phyloP scores from a whole-genome alignment of 1,140 invertebrate genomes.

The Nilaparvata lugens region DNA sequence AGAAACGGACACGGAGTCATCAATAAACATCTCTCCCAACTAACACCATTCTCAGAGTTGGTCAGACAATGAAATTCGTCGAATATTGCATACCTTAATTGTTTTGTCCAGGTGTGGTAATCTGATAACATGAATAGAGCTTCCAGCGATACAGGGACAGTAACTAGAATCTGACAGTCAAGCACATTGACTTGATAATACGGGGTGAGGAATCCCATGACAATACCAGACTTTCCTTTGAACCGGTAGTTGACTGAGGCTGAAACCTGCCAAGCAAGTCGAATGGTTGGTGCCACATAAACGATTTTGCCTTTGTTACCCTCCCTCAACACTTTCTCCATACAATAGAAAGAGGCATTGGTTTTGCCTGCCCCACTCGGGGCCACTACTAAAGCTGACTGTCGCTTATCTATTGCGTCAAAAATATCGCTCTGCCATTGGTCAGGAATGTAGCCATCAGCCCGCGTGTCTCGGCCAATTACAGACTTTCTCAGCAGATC shows the following conservation, averaged over 20 bases:
- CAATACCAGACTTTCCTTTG: slow-evolving; percentile 15
- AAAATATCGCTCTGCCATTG: slow-evolving; percentile 23
- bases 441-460: slow-evolving; percentile 22
- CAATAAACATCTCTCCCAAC: slow-evolving; percentile 22
- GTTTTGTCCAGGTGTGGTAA: slow-evolving; percentile 17
- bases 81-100: slow-evolving; percentile 23
- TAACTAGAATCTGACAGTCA: slow-evolving; percentile 22
- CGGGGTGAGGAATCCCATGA: slow-evolving; percentile 23
- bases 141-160: slow-evolving; percentile 25
- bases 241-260: slow-evolving; percentile 24
- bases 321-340: slow-evolving; percentile 23
- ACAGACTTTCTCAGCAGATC: slow-evolving; percentile 13
- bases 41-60: slow-evolving; percentile 15
- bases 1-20: slow-evolving; percentile 23
- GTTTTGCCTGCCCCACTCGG: slow-evolving; percentile 27
- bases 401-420: slow-evolving; percentile 19
- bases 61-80: slow-evolving; percentile 27
- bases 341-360: slow-evolving; percentile 26
- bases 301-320: slow-evolving; percentile 22
- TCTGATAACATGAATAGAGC: slow-evolving; percentile 21
- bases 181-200: slow-evolving; percentile 20
- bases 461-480: slow-evolving; percentile 14
- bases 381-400: slow-evolving; percentile 25
- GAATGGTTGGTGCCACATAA: slow-evolving; percentile 26
- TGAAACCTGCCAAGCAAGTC: slow-evolving; percentile 24